Conservation (phyloP, 2,888 invertebrate species). For the Amphipyra berbera region DNA sequence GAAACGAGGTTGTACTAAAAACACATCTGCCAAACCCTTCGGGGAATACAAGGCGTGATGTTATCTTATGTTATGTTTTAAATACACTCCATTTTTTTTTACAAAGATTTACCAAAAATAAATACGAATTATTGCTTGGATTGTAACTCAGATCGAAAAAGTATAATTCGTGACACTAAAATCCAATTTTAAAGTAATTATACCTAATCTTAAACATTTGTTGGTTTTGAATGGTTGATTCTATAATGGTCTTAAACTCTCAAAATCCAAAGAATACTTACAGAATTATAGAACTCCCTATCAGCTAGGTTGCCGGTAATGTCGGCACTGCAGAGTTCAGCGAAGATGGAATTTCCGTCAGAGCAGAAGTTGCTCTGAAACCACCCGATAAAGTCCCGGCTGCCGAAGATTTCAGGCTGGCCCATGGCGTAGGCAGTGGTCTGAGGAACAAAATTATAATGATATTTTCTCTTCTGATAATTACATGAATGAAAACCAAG, state of each 20-base stretch:
- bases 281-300: slow-evolving; percentile 60
- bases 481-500: too few relatives aligned
- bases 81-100: too few relatives aligned
- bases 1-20: too few relatives aligned
- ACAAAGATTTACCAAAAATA: too few relatives aligned
- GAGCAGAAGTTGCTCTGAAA: slow-evolving; percentile 49
- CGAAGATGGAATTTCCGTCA: slow-evolving; percentile 5
- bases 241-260: not conserved
- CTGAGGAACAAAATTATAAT: slow-evolving; percentile 50
- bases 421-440: slow-evolving; percentile 61
- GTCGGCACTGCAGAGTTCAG: slow-evolving; percentile 36
- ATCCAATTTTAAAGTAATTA: too few relatives aligned
- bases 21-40: too few relatives aligned
- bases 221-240: not conserved
- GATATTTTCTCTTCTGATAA: not conserved
- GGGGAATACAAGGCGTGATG: too few relatives aligned
- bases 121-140: too few relatives aligned
- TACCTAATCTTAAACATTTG: too few relatives aligned
- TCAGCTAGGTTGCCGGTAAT: slow-evolving; percentile 16
- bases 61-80: too few relatives aligned
- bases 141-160: too few relatives aligned
- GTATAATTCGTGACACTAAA: too few relatives aligned
- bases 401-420: slow-evolving; percentile 66
- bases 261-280: slow-evolving; percentile 46
- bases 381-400: slow-evolving; percentile 53